Evolutionary conservation across 2,888 invertebrate species (phyloP), one percentile per base, ranked within the genome.

Genomic region (Anarsia innoxiella): DNA sequence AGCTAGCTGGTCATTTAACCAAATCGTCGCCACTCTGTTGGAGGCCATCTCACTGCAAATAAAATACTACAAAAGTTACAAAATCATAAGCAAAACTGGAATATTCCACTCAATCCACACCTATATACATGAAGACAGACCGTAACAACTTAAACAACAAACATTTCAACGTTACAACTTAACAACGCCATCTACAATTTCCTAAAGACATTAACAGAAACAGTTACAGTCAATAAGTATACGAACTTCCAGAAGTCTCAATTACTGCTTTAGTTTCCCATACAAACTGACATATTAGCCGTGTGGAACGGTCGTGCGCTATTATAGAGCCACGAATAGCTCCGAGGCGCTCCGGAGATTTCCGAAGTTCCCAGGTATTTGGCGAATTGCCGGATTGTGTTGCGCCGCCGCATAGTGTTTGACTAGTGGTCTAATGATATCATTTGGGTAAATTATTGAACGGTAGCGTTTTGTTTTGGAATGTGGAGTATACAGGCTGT

Each of bases 291-390:
- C 54, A 52, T 38, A 41, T 41, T 60, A 52, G 53, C 56, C 56
- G 66, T 58, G 58, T 56, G 49, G 37, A 31, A 37, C 48, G 54
- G 45, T 67, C 72, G 71, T 68, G 72, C 55, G 55, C 62, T 56
- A 72, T 75, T 75, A 73, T 59, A 39, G 44, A 48, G 43, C 56
- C 78, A 79, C 79, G 79, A 77, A 71, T 48, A 46, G 77, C 79
- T 76, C 40, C 44, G 47, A 70, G 78, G 72, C 56, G 28, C 28
- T 27, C 14, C 9, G 31, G n/a, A 19, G 6, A 6, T 19, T 6
- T 15, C 23, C 23, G n/a, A n/a, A n/a, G 38, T 63, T 66, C 67
- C 64, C 65, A 65, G 56, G 52, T 62, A 55, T 63, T 59, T 56
- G 44, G 54, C 41, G 39, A 43, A 45, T 46, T 48, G 49, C 43